Evolutionary conservation across 2,888 invertebrate genomes (phyloP).

Genomic region (Itoplectis maculator): DNA sequence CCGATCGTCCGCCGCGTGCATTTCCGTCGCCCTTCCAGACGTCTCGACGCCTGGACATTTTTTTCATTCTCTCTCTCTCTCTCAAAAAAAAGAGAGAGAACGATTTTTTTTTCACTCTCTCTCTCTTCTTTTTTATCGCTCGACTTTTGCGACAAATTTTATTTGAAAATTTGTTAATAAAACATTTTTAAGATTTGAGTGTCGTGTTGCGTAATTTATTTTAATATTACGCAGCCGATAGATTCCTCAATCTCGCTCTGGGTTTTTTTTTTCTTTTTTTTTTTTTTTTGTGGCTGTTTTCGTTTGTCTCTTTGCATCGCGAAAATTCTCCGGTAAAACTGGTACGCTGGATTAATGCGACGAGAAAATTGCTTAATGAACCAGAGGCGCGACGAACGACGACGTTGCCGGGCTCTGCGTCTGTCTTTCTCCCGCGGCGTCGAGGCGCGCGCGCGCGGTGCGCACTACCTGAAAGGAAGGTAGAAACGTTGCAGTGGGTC

Average conservation of each 20-base stretch:
- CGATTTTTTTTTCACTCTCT: too few relatives aligned
- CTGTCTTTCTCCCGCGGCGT: conserved; percentile 60
- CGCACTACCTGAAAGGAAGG: conserved; percentile 83
- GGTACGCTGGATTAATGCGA: conserved; percentile 56
- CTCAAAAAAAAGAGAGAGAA: too few relatives aligned
- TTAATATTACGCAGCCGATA: too few relatives aligned
- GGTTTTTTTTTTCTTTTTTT: neutral
- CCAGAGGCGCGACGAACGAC: conserved; percentile 71
- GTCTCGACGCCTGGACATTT: neutral
- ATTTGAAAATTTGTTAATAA: too few relatives aligned
- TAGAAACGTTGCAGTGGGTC: conserved; percentile 85
- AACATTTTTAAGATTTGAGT: too few relatives aligned
- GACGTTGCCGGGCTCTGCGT: conserved; percentile 13
- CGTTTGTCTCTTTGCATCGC: neutral
- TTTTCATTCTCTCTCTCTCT: neutral
- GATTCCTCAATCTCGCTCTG: neutral
- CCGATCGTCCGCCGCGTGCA: conserved; percentile 7
- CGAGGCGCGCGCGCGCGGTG: conserved; percentile 68
- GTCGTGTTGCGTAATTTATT: too few relatives aligned
- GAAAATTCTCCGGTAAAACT: conserved; percentile 39
- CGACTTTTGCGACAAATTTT: too few relatives aligned
- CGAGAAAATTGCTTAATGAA: conserved; percentile 84
- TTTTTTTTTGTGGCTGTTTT: neutral
- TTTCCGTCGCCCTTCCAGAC: conserved; percentile 10
- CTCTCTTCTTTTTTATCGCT: too few relatives aligned